Evolutionary conservation across 2,888 invertebrate genomes (phyloP).

Genomic region (Aquatica leii): DNA sequence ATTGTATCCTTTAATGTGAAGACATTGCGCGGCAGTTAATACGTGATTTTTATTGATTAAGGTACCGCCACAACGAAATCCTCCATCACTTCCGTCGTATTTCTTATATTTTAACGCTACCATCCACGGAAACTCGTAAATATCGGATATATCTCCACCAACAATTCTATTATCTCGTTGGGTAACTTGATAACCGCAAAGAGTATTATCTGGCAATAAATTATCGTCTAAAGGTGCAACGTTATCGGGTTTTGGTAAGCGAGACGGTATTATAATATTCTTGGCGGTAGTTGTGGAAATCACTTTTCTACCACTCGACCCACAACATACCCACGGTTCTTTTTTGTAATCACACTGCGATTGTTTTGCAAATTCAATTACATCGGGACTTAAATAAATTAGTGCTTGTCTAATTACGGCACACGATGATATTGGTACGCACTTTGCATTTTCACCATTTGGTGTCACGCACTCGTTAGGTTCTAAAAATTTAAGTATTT

Average conservation of each 20-base stretch:
- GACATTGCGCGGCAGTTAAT: constrained; percentile 14
- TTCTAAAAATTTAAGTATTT: neutral
- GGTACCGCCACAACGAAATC: constrained; percentile 57
- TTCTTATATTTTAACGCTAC: constrained; percentile 64
- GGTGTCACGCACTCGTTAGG: constrained; percentile 11
- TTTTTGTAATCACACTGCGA: constrained; percentile 12
- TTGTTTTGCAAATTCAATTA: constrained; percentile 7
- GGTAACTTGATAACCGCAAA: constrained; percentile 22
- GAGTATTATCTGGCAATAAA: constrained; percentile 13
- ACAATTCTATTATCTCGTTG: constrained; percentile 27
- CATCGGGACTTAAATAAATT: neutral
- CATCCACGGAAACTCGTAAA: constrained; percentile 74
- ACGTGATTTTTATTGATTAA: constrained; percentile 4
- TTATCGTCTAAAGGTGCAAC: neutral
- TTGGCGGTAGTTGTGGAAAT: neutral
- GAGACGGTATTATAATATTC: neutral
- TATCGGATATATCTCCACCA: constrained; percentile 56
- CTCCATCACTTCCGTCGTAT: constrained; percentile 3
- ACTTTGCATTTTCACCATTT: constrained; percentile 14
- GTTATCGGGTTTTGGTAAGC: neutral
- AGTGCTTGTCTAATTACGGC: constrained; percentile 5
- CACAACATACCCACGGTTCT: constrained; percentile 15
- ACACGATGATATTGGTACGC: constrained; percentile 9
- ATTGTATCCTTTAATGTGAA: constrained; percentile 7
- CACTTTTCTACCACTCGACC: neutral